Percentiles rank a stretch among this genome's conserved stretches.
Evolutionary conservation across 92 coral and sea anemone species (phyloP).

Genomic region (Pocillopora grandis): DNA sequence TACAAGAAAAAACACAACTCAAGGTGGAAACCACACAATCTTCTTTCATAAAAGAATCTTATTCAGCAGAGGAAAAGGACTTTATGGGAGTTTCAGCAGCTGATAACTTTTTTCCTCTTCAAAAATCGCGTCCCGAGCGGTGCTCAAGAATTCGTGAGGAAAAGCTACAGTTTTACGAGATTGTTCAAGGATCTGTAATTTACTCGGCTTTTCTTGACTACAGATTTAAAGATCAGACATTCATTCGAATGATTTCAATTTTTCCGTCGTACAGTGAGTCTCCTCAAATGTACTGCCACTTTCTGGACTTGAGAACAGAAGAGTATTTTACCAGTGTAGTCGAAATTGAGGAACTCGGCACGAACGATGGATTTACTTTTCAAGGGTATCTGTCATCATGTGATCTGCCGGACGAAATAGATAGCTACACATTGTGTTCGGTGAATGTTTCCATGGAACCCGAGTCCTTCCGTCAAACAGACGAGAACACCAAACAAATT

Average conservation of each 20-base stretch:
- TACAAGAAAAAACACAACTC: neutral
- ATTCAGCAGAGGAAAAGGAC: neutral
- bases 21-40: neutral
- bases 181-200: constrained; percentile 10
- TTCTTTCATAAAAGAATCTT: neutral
- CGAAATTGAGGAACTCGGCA: constrained; percentile 41
- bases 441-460: constrained; percentile 32
- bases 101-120: constrained; percentile 14
- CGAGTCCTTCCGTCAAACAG: constrained; percentile 10
- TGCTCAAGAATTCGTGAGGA: neutral
- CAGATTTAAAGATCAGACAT: constrained; percentile 33
- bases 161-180: constrained; percentile 22
- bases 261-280: constrained; percentile 29
- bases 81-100: neutral
- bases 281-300: constrained; percentile 36
- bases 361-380: constrained; percentile 1
- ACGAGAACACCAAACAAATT: constrained; percentile 26
- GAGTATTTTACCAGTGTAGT: constrained; percentile 23
- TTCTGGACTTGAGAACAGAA: constrained; percentile 8
- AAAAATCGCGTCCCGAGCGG: neutral
- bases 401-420: constrained; percentile 33
- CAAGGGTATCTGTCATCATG: constrained; percentile 34
- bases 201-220: constrained; percentile 39
- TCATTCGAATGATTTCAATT: constrained; percentile 40
- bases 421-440: constrained; percentile 30